Conservation (phyloP, 35 echinoderm and acorn worm species). For the Strongylocentrotus purpuratus region DNA sequence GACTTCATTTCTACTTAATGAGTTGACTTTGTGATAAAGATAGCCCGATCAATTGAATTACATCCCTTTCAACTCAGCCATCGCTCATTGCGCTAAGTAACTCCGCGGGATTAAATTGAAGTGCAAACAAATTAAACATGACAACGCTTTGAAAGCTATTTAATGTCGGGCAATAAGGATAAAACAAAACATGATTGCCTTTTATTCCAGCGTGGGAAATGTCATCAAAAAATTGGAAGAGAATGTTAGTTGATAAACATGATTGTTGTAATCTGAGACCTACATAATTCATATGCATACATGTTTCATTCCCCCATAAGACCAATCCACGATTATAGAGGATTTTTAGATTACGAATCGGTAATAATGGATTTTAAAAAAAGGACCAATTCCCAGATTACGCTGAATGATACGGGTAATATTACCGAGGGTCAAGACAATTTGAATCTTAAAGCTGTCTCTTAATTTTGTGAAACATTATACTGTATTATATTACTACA, state of each 20-base stretch:
- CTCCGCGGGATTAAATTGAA: not conserved
- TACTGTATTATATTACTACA: too few species aligned
- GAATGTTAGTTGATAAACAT: slow-evolving; percentile 18
- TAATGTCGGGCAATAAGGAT: not conserved
- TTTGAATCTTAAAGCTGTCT: too few species aligned
- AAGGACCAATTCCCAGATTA: too few species aligned
- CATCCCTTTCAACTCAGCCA: not conserved
- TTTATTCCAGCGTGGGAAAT: slow-evolving; percentile 3
- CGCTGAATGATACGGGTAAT: too few species aligned
- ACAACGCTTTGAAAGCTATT: not conserved
- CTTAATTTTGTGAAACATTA: too few species aligned
- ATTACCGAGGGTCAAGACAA: too few species aligned
- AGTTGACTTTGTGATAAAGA: not conserved
- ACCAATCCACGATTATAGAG: not conserved
- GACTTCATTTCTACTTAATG: slow-evolving; percentile 11
- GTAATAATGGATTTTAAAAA: too few species aligned
- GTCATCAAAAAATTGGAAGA: not conserved
- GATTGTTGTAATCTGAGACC: not conserved
- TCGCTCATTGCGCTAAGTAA: slow-evolving; percentile 8
- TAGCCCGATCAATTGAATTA: not conserved
- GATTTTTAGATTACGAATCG: not conserved
- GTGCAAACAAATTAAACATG: not conserved
- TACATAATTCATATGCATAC: not conserved
- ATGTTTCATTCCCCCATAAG: not conserved
- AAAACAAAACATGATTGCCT: not conserved